Evolutionary conservation across 2,113 vertebrate genomes (phyloP).

Genomic region (Maccullochella peelii): DNA sequence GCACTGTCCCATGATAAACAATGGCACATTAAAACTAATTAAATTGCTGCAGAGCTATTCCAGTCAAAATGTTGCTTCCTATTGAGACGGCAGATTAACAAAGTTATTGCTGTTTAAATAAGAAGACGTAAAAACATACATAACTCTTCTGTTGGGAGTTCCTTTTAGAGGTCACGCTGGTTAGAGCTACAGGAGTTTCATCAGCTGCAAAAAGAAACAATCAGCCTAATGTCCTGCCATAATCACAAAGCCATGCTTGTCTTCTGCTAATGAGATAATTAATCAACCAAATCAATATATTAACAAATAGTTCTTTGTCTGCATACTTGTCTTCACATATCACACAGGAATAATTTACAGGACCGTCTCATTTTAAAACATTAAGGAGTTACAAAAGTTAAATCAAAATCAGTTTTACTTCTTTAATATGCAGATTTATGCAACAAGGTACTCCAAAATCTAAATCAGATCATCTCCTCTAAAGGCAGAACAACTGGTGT

Average conservation of each 20-base stretch:
- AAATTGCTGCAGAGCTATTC: slow-evolving; percentile 56
- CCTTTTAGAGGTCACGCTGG: not conserved
- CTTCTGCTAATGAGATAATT: slow-evolving; percentile 32
- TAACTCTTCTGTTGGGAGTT: slow-evolving; percentile 21
- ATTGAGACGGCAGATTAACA: slow-evolving; percentile 11
- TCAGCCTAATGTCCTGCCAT: slow-evolving; percentile 9
- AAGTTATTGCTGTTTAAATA: not conserved
- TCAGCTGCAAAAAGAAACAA: slow-evolving; percentile 23
- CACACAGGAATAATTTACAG: not conserved
- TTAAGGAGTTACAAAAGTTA: not conserved
- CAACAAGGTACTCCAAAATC: slow-evolving; percentile 9
- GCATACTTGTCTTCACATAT: not conserved
- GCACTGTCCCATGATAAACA: slow-evolving; percentile 55
- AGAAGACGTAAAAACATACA: not conserved
- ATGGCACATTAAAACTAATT: slow-evolving; percentile 70
- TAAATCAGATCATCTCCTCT: not conserved
- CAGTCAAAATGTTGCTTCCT: slow-evolving; percentile 35
- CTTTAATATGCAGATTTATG: slow-evolving; percentile 18
- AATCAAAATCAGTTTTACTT: not conserved
- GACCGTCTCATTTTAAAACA: not conserved
- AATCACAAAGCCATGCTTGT: not conserved
- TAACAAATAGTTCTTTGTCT: slow-evolving; percentile 22
- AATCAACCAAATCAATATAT: slow-evolving; percentile 30
- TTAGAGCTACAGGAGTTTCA: slow-evolving; percentile 15
- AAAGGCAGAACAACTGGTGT: not conserved